Evolutionary conservation across 2,888 invertebrate species (phyloP).

Genomic region (Agrotis puta): DNA sequence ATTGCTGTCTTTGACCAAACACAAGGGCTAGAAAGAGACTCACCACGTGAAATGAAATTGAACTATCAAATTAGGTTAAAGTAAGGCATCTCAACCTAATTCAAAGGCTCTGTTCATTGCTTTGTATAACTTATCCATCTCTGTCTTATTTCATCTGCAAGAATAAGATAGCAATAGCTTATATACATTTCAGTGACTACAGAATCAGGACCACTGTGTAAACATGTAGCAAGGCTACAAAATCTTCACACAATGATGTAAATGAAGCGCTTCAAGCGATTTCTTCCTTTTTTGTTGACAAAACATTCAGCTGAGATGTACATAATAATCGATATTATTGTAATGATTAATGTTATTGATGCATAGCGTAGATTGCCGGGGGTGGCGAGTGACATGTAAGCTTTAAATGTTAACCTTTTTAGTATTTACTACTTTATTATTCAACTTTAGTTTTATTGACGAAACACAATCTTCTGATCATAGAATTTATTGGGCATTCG

Average conservation of each 20-base stretch:
- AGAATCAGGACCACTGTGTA: neutral
- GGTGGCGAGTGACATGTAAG: slow-evolving; percentile 47
- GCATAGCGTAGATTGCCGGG: slow-evolving; percentile 41
- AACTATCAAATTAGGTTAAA: neutral
- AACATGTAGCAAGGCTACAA: neutral
- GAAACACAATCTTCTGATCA: too few species aligned
- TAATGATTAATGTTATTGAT: slow-evolving; percentile 48
- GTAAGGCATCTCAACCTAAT: neutral
- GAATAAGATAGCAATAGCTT: slow-evolving; percentile 9
- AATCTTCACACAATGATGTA: neutral
- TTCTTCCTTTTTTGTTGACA: slow-evolving; percentile 23
- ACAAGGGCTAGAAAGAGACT: neutral
- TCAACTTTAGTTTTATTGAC: too few species aligned
- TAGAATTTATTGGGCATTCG: too few species aligned
- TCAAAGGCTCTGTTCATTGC: neutral
- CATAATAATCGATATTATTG: slow-evolving; percentile 50
- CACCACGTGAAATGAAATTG: neutral
- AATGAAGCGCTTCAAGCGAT: slow-evolving; percentile 19
- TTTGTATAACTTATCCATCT: neutral
- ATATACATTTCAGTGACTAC: neutral
- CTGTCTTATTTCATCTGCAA: neutral
- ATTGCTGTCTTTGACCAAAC: neutral
- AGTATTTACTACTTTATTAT: slow-evolving; percentile 25
- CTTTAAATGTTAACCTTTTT: slow-evolving; percentile 60
- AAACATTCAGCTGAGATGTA: slow-evolving; percentile 37